Conservation (phyloP, 2,888 invertebrate species). For the Coelopa pilipes region DNA sequence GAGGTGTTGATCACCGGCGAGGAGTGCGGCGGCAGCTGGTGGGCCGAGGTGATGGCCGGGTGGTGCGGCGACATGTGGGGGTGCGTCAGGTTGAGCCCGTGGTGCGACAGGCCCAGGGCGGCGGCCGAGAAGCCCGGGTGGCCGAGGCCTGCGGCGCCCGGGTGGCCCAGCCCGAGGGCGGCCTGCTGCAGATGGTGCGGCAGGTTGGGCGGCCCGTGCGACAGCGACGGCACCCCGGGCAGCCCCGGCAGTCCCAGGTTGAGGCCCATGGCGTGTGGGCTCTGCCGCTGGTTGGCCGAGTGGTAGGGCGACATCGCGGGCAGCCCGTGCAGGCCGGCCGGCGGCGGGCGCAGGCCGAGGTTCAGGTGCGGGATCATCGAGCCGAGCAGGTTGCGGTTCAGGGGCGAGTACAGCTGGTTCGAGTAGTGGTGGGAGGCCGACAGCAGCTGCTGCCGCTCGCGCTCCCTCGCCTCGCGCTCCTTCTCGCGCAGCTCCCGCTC, state of each 20-base stretch:
- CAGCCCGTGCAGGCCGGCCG: slow-evolving; percentile 59
- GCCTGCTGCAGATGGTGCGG: slow-evolving; percentile 62
- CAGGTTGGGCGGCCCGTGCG: slow-evolving; percentile 59
- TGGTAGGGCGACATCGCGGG: slow-evolving; percentile 65
- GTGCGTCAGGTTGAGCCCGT: slow-evolving; percentile 62
- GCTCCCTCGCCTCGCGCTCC: slow-evolving; percentile 67
- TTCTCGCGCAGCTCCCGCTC: slow-evolving; percentile 66
- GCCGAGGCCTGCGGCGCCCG: slow-evolving; percentile 54
- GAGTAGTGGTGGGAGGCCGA: slow-evolving; percentile 65
- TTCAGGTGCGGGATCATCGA: slow-evolving; percentile 64
- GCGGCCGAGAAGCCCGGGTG: slow-evolving; percentile 64
- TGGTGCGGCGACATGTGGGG: slow-evolving; percentile 64
- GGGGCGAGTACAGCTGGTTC: slow-evolving; percentile 61
- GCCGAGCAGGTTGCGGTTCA: slow-evolving; percentile 62
- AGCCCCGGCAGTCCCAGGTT: slow-evolving; percentile 62
- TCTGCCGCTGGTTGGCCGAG: slow-evolving; percentile 63
- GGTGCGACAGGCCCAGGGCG: slow-evolving; percentile 60
- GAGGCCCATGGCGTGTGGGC: slow-evolving; percentile 61
- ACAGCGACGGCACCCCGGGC: slow-evolving; percentile 55
- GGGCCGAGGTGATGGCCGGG: slow-evolving; percentile 55
- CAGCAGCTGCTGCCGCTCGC: slow-evolving; percentile 65
- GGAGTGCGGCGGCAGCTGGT: slow-evolving; percentile 63
- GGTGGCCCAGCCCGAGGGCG: slow-evolving; percentile 58
- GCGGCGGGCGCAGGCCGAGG: slow-evolving; percentile 61
- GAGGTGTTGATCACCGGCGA: slow-evolving; percentile 42